Evolutionary conservation across 2,113 vertebrate species (phyloP).

Genomic region (Chlorocebus sabaeus): DNA sequence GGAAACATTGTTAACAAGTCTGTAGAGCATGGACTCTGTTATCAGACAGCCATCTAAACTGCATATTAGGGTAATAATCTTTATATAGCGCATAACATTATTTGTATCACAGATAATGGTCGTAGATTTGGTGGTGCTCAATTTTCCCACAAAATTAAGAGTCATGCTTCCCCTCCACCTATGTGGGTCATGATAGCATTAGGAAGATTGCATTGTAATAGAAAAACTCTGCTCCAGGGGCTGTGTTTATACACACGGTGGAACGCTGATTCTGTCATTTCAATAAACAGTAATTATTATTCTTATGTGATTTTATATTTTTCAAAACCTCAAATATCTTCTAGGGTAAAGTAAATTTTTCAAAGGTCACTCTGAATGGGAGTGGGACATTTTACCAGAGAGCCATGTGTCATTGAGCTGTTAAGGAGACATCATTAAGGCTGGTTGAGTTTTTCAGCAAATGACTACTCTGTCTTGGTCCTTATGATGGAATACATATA

Average conservation of each 20-base stretch:
- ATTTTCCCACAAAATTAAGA: not conserved
- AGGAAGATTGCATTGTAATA: not conserved
- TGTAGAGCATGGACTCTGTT: not conserved
- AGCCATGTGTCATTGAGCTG: not conserved
- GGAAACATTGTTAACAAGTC: not conserved
- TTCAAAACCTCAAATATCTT: not conserved
- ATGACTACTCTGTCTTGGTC: not conserved
- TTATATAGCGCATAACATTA: not conserved
- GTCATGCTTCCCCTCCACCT: not conserved
- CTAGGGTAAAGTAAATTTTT: not conserved
- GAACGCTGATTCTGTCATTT: not conserved
- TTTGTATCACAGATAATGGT: not conserved
- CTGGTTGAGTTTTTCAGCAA: not conserved
- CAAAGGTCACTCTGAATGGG: not conserved
- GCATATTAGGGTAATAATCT: not conserved
- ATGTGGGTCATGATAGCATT: not conserved
- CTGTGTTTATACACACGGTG: not conserved
- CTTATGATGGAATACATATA: not conserved
- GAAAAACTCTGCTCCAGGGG: not conserved
- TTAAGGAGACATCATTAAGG: not conserved
- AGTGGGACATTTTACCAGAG: not conserved
- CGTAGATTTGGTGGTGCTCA: not conserved
- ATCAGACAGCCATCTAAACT: not conserved
- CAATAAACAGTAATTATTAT: not conserved
- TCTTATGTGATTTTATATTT: not conserved